These are phyloP conservation scores for Archivesica marissinica DNA, from an alignment of 1,140 invertebrate species.

Conservation along the genomic window DNA sequence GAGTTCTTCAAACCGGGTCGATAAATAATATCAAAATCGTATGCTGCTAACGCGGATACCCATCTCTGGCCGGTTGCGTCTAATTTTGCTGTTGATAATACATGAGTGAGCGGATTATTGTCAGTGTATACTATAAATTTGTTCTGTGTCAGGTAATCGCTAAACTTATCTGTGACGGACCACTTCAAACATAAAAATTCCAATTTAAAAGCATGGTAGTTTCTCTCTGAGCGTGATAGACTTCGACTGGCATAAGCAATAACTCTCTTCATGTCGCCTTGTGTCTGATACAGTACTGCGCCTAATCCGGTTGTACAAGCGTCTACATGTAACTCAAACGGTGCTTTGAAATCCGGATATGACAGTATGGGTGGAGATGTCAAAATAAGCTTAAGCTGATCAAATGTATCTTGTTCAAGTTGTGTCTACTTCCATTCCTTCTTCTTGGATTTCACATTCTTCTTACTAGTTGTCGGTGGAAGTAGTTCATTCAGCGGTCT, in stretches of 20 bases:
- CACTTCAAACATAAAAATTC: constrained; percentile 36
- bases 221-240: constrained; percentile 2
- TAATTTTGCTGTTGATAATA: constrained; percentile 12
- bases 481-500: neutral
- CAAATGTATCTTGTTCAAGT: constrained; percentile 9
- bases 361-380: constrained; percentile 8
- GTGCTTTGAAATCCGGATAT: constrained; percentile 21
- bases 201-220: constrained; percentile 24
- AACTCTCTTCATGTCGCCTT: neutral
- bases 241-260: constrained; percentile 26
- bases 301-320: constrained; percentile 1
- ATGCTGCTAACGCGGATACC: constrained; percentile 4
- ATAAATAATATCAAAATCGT: constrained; percentile 40
- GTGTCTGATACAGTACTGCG: constrained; percentile 19
- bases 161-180: constrained; percentile 18
- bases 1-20: constrained; percentile 1
- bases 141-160: constrained; percentile 20
- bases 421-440: constrained; percentile 11
- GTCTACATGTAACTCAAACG: constrained; percentile 32
- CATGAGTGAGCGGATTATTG: constrained; percentile 33
- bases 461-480: neutral
- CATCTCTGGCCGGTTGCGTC: constrained; percentile 22
- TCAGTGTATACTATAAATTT: constrained; percentile 26
- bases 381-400: constrained; percentile 10
- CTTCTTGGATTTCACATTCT: neutral